phyloP scores from a whole-genome alignment of 2,113 vertebrate species.

The Python bivittatus region DNA sequence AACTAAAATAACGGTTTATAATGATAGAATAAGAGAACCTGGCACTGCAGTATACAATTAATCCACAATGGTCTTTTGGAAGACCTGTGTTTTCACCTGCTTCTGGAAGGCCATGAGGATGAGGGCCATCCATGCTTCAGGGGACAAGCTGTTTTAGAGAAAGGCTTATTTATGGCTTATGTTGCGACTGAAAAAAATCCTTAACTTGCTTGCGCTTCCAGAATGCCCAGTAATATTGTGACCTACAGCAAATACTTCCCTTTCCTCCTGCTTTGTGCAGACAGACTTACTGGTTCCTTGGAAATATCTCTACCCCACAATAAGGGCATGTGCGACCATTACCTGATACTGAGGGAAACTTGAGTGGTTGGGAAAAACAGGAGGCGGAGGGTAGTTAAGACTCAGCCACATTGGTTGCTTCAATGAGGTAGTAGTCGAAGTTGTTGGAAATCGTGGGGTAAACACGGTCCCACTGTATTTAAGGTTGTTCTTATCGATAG shows the following conservation, averaged over 20 bases:
- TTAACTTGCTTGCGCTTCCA: not conserved
- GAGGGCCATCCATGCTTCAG: not conserved
- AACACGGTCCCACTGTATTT: slow-evolving; percentile 39
- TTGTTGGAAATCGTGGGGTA: slow-evolving; percentile 47
- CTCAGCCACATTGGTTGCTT: slow-evolving; percentile 60
- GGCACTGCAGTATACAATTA: not conserved
- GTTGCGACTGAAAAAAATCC: not conserved
- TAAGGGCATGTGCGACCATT: not conserved
- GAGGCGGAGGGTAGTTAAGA: slow-evolving; percentile 43
- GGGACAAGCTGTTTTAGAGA: not conserved
- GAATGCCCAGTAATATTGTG: not conserved
- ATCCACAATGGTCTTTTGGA: not conserved
- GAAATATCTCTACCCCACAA: not conserved
- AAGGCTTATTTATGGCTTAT: not conserved
- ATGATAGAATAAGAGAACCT: not conserved
- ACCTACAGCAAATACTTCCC: not conserved
- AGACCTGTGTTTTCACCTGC: not conserved
- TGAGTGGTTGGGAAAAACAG: slow-evolving; percentile 41
- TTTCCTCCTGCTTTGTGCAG: not conserved
- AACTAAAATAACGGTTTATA: not conserved
- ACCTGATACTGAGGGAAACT: slow-evolving; percentile 65
- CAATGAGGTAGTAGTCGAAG: slow-evolving; percentile 21
- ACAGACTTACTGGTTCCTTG: not conserved
- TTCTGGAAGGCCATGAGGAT: not conserved
- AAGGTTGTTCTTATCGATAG: slow-evolving; percentile 42